phyloP scores from a whole-genome alignment of 1,140 invertebrate genomes.

The Maconellicoccus hirsutus region DNA sequence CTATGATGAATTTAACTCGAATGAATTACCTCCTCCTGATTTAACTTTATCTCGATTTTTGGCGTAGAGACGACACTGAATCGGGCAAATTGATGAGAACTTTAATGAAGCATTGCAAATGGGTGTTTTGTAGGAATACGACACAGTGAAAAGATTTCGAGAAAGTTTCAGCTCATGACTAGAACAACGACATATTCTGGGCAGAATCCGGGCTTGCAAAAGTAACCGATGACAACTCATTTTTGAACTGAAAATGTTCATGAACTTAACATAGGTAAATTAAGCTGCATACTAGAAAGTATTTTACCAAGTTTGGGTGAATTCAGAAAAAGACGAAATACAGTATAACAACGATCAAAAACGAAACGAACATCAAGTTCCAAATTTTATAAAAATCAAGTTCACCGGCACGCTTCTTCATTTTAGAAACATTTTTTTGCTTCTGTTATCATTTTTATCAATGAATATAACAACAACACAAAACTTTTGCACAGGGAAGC shows the following conservation, averaged over 20 bases:
- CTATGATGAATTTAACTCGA: neutral
- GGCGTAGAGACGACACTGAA: slow-evolving; percentile 26
- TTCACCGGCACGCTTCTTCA: neutral
- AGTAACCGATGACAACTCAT: neutral
- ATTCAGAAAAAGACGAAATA: neutral
- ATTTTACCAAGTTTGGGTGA: neutral
- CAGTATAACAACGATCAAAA: neutral
- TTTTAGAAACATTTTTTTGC: neutral
- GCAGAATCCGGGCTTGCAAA: neutral
- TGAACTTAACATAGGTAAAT: too few species aligned
- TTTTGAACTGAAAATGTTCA: too few species aligned
- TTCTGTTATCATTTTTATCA: too few species aligned
- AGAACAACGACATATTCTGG: neutral
- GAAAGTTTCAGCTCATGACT: neutral
- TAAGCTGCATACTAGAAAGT: neutral
- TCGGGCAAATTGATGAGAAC: neutral
- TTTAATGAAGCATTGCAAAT: neutral
- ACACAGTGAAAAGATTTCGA: neutral
- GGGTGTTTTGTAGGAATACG: neutral
- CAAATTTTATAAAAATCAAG: neutral
- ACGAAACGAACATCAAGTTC: neutral
- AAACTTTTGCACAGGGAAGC: too few species aligned
- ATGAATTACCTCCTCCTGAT: slow-evolving; percentile 17
- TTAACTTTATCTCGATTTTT: slow-evolving; percentile 29
- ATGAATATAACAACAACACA: too few species aligned